Base-by-base conservation (phyloP, 2,113 vertebrate genomes). In the Alosa alosa region DNA sequence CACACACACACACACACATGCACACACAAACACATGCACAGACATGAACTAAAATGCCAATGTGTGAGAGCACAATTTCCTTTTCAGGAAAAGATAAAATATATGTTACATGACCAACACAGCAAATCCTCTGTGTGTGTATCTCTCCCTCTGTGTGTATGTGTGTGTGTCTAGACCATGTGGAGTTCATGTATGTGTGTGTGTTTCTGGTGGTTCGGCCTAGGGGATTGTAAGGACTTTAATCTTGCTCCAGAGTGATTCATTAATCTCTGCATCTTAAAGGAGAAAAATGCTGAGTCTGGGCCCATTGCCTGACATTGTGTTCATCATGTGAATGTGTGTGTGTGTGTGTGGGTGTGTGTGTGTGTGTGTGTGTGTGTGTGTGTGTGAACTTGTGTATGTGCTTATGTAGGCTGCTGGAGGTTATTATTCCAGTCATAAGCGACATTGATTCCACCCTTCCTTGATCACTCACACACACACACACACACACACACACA, bases 261-360 rank as follows among this genome's bases (percentile, higher is more conserved):
- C 82, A 88, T 86, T 88, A 88, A 88, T 88, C 84, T 88, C 55
- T 31, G 81, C 75, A 46, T 86, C 72, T 84, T 83, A 64, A 82
- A 55, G 47, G 72, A 50, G 78, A 52, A 88, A 84, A 84, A 36
- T 47, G 83, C 85, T 88, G 85, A 88, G 81, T 82, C 31, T 52
- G 82, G 25, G 3, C n/a, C 9, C 10, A 36, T 9, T 15, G 25
- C 64, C 13, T 72, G 64, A 72, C 64, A 36, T 72, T 72, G 64
- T 1, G 36, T 72, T 72, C 64, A 72, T 72, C 31, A 36, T 36
- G 9, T 31, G 6, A 6, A 25, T 25, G 25, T 68, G 64, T 68
- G 64, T 68, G 64, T 68, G 64, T 31, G 1, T 31, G 64, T 72
- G 64, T 72, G 25, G 36, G 60, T 31, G 64, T 72, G 22, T 72